Evolutionary conservation across 2,113 vertebrate species (phyloP).

Genomic region (Drymodes brunneopygia): DNA sequence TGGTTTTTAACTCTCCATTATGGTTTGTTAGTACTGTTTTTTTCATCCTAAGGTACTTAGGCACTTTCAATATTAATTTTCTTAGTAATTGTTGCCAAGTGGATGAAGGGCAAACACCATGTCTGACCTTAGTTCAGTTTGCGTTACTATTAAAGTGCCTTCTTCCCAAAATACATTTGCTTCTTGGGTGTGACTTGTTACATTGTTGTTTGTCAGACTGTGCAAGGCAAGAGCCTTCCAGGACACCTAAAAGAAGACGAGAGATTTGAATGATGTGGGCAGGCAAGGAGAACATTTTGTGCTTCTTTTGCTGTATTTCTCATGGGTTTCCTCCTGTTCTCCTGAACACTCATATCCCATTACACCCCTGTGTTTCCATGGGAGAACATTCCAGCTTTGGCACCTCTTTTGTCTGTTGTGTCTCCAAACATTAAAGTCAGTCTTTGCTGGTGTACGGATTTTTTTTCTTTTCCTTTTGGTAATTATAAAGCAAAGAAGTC

Average conservation of each 20-base stretch:
- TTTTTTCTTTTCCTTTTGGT: not conserved
- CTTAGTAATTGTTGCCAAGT: not conserved
- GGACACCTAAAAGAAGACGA: not conserved
- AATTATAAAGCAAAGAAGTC: not conserved
- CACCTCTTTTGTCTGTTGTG: not conserved
- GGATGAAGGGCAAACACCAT: not conserved
- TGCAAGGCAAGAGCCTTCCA: not conserved
- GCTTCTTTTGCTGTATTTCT: not conserved
- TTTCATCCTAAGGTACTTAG: not conserved
- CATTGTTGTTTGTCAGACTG: rapidly evolving
- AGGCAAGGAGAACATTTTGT: not conserved
- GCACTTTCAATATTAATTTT: not conserved
- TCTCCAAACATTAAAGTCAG: not conserved
- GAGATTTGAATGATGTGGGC: not conserved
- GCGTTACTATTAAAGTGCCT: not conserved
- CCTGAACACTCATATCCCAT: not conserved
- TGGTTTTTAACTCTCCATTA: conserved; percentile 20
- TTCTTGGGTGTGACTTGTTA: not conserved
- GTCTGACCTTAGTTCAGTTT: not conserved
- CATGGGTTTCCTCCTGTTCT: not conserved
- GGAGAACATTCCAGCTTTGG: not conserved
- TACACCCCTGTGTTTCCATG: not conserved
- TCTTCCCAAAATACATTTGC: not conserved
- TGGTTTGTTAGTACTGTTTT: conserved; percentile 4
- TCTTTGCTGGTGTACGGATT: not conserved